These are phyloP conservation scores for Arctia plantaginis DNA, from an alignment of 2,888 invertebrate genomes.

Conservation along the genomic window DNA sequence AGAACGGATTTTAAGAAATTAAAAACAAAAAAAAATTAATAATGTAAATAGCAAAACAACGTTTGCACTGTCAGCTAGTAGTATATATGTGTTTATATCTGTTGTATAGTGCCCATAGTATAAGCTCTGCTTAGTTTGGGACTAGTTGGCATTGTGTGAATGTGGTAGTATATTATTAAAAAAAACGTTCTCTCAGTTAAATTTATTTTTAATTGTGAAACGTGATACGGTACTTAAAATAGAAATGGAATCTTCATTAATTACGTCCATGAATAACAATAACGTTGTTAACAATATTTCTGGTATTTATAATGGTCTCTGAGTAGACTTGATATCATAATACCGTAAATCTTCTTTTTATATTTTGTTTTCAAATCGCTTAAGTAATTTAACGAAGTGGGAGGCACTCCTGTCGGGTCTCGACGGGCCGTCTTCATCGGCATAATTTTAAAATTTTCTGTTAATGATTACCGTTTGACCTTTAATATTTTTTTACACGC, in stretches of 20 bases:
- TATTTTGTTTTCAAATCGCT: background rate
- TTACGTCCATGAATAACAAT: background rate
- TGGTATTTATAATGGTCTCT: background rate
- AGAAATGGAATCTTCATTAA: background rate
- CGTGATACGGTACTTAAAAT: background rate
- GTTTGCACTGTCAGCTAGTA: no score
- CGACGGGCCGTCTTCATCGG: background rate
- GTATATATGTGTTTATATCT: no score
- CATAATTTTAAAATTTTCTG: background rate
- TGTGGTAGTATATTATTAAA: no score
- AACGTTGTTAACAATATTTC: background rate
- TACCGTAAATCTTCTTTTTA: background rate
- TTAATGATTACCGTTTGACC: background rate
- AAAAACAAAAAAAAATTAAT: no score
- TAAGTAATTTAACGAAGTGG: background rate
- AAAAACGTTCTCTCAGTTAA: background rate
- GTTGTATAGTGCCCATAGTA: no score
- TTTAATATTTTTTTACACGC: background rate
- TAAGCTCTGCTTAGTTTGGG: no score
- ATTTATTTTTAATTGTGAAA: background rate
- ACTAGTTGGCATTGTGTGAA: no score
- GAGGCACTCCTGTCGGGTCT: background rate
- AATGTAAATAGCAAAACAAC: no score
- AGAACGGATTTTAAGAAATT: no score
- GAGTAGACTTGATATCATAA: background rate